Percentiles rank a stretch among this genome's conserved stretches.
Conservation (phyloP, 2,113 vertebrate species). For the Globicephala melas region DNA sequence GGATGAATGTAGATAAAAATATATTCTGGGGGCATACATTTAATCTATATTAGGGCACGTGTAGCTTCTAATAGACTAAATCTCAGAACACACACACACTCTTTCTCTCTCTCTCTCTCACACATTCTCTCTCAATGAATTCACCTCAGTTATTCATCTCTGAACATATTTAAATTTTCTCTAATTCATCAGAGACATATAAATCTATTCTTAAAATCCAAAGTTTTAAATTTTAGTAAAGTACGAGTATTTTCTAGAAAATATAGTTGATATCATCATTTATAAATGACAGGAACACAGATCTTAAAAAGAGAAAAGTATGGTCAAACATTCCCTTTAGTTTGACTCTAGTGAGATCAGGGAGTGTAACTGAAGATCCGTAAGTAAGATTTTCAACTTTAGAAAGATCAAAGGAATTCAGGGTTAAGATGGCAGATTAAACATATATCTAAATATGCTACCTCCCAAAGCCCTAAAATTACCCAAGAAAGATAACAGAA, state of each 20-base stretch:
- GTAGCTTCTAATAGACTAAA: background rate
- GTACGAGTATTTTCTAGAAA: background rate
- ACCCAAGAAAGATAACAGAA: background rate
- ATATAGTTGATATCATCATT: background rate
- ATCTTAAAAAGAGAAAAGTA: background rate
- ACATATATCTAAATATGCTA: background rate
- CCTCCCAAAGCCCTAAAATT: background rate
- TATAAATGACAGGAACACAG: background rate
- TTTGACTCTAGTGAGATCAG: background rate
- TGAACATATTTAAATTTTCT: background rate
- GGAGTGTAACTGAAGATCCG: background rate
- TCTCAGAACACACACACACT: background rate
- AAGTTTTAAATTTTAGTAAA: conserved; percentile 15
- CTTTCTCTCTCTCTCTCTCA: too few relatives aligned
- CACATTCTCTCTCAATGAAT: background rate
- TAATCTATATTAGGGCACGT: background rate
- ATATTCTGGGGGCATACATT: background rate
- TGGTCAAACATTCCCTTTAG: background rate
- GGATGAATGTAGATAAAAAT: background rate
- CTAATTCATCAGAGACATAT: background rate
- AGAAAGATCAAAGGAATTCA: conserved; percentile 26
- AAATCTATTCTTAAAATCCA: background rate
- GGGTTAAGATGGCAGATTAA: background rate
- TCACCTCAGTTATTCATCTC: background rate
- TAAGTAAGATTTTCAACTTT: background rate